A percentile compares a stretch with the other conserved stretches of the same genome.
Conservation (phyloP, 2,888 invertebrate genomes). For the Smittia aterrima region DNA sequence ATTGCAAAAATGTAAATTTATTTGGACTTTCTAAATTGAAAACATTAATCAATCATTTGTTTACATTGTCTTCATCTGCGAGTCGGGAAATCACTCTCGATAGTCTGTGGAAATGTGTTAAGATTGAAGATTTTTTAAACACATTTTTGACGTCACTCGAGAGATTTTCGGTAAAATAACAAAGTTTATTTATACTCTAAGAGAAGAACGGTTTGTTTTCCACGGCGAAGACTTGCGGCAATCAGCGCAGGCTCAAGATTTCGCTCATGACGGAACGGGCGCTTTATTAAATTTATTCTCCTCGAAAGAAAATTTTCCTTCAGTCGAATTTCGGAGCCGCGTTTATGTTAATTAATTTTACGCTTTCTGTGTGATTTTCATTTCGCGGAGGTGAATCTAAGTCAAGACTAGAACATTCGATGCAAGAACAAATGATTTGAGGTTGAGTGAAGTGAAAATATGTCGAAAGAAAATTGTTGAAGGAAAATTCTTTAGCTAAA, state of each 20-base stretch:
- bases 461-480: neutral
- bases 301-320: conserved; percentile 24
- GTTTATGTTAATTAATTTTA: conserved; percentile 9
- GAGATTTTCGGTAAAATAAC: neutral
- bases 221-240: neutral
- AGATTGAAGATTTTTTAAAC: too few relatives aligned
- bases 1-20: too few relatives aligned
- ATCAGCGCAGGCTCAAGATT: conserved; percentile 30
- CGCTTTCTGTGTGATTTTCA: neutral
- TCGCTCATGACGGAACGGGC: neutral
- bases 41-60: neutral
- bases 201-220: neutral
- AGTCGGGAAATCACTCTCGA: neutral
- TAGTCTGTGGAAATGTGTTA: neutral
- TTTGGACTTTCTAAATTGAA: neutral
- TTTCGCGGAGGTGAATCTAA: neutral
- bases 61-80: neutral
- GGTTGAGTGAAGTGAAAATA: neutral
- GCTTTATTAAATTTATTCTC: conserved; percentile 26
- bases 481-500: neutral
- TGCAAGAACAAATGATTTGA: conserved; percentile 7
- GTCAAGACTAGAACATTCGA: neutral
- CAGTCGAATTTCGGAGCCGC: conserved; percentile 36
- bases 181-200: neutral
- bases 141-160: neutral